phyloP scores from a whole-genome alignment of 2,888 invertebrate species.

The Pollenia griseotomentosa region DNA sequence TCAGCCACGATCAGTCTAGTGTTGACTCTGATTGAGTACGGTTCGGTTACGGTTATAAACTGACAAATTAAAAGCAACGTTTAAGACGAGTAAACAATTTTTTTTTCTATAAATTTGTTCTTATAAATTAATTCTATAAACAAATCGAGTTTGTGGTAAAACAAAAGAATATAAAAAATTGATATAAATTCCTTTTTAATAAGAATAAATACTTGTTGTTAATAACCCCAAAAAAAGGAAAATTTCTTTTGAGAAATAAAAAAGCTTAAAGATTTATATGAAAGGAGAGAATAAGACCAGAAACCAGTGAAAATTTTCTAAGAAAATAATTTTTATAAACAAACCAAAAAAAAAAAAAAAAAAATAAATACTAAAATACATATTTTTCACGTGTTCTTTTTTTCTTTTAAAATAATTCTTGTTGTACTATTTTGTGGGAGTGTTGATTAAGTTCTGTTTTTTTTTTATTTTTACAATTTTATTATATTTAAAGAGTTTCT shows the following conservation, averaged over 20 bases:
- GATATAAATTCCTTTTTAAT: neutral
- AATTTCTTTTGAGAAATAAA: constrained; percentile 36
- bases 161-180: constrained; percentile 12
- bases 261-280: constrained; percentile 14
- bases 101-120: constrained; percentile 3
- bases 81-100: constrained; percentile 33
- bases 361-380: neutral
- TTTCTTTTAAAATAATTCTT: constrained; percentile 20
- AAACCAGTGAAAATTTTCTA: no score
- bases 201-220: constrained; percentile 6
- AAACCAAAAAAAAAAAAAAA: no score
- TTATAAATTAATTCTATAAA: constrained; percentile 13
- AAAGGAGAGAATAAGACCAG: neutral
- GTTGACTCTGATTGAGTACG: constrained; percentile 72
- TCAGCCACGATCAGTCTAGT: constrained; percentile 69
- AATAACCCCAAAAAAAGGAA: neutral
- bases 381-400: neutral
- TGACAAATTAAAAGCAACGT: constrained; percentile 15
- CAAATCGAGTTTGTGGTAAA: constrained; percentile 48
- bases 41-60: constrained; percentile 62
- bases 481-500: neutral
- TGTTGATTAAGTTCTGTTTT: constrained; percentile 15
- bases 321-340: no score
- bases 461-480: neutral
- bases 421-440: constrained; percentile 11